Evolutionary conservation across 2,888 invertebrate species (phyloP), one percentile per base, ranked within the genome.

Genomic region (Drosophila macrospina): DNA sequence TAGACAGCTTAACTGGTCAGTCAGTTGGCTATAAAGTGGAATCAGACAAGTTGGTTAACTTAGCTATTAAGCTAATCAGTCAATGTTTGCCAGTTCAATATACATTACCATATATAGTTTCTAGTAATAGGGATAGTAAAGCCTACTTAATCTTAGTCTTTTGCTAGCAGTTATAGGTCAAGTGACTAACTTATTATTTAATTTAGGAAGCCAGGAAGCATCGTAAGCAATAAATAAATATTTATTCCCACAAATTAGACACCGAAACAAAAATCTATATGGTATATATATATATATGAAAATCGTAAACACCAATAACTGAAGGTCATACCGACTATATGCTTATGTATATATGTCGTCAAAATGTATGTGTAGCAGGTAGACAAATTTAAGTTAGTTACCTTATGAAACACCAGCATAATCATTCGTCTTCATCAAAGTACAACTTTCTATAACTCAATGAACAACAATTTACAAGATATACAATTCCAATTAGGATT

Each of bases 391-490:
- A 80, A 71, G 61, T 77, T 77, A 77, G 50, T 71, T 71, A 79
- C 59, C 77, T 47, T 64, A 54, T 45, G 48, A 62, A 67, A 72
- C 69, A 83, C 41, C 67, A 73, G 74, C 70, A 79, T 70, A 78
- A 83, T 86, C 74, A 81, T 74, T 80, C 78, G 86, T 84, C 86
- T 82, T 81, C 86, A 78, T 78, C 67, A 78, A 82, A 85, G 82
- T 89, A 88, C 81, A 88, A 87, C 77, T 88, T 89, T 76, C 85
- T 74, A 66, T 52, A 64, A 54, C 24, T 48, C 60, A 48, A 64
- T 37, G 28, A 54, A 56, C 36, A 50, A 68, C 28, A 44, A 55
- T 34, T 24, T 55, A 45, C 30, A 59, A 41, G 59, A 56, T 48
- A 55, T 44, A 48, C 39, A 64, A 73, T 47, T 60, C 62, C 50